These are phyloP conservation scores for Meloidogyne exigua DNA, from an alignment of 1,140 invertebrate species.

Conservation along the genomic window DNA sequence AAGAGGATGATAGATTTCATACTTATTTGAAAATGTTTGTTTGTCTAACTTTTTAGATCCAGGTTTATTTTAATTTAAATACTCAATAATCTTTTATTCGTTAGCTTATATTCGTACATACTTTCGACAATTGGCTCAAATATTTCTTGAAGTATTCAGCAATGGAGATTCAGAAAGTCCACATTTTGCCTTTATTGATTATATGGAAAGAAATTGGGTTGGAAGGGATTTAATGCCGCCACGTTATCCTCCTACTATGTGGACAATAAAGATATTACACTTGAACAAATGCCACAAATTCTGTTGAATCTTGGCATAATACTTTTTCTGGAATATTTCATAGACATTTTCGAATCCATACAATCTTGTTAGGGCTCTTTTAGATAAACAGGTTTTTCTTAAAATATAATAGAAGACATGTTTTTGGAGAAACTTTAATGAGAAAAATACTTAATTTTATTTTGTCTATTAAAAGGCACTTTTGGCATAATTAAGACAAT, in stretches of 20 bases:
- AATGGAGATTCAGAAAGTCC: conserved; percentile 6
- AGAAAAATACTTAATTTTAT: too few relatives aligned
- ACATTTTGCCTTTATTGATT: neutral
- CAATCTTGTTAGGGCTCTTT: conserved; percentile 7
- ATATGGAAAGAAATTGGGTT: conserved; percentile 15
- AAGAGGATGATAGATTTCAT: conserved; percentile 7
- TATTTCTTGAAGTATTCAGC: conserved; percentile 3
- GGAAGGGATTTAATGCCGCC: conserved; percentile 4
- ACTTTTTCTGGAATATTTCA: neutral
- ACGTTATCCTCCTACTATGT: neutral
- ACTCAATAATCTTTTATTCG: neutral
- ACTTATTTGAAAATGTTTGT: conserved; percentile 11
- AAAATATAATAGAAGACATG: neutral
- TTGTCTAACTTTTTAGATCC: conserved; percentile 3
- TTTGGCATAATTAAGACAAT: too few relatives aligned
- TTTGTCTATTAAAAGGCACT: too few relatives aligned
- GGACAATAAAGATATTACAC: conserved; percentile 9
- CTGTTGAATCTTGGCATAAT: conserved; percentile 11
- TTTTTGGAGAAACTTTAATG: neutral
- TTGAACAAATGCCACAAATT: conserved; percentile 10
- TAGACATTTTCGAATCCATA: conserved; percentile 8
- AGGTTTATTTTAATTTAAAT: neutral
- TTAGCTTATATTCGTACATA: neutral
- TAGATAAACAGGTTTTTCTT: conserved; percentile 7
- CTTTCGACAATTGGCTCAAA: neutral